Conservation (phyloP, 2,797 vertebrate species). For the Luscinia luscinia region DNA sequence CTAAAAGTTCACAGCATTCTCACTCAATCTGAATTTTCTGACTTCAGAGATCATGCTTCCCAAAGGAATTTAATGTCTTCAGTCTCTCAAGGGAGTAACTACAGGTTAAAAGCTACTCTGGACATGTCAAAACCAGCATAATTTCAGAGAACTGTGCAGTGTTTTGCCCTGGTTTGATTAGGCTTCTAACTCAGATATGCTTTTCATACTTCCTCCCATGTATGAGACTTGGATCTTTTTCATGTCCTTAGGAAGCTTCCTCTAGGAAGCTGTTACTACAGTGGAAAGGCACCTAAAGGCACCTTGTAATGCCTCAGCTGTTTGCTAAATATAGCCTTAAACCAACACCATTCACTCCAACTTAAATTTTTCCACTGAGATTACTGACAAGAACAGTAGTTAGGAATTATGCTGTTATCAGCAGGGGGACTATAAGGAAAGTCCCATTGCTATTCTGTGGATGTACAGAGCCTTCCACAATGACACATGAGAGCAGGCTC, state of each 20-base stretch:
- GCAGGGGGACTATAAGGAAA: neutral
- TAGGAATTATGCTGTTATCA: neutral
- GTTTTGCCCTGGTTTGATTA: neutral
- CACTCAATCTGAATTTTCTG: neutral
- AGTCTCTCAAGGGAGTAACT: neutral
- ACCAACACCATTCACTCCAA: neutral
- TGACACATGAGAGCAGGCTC: conserved; percentile 15
- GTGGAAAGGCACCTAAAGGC: conserved; percentile 13
- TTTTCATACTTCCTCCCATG: neutral
- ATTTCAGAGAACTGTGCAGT: neutral
- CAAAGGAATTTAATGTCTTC: neutral
- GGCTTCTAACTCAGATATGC: neutral
- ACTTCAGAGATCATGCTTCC: neutral
- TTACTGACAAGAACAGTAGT: conserved; percentile 51
- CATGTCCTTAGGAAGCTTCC: neutral
- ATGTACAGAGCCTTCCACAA: conserved; percentile 15
- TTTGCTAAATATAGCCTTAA: conserved; percentile 37
- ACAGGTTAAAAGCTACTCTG: neutral
- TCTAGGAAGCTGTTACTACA: neutral
- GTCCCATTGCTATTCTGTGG: neutral
- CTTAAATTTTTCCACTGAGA: conserved; percentile 28
- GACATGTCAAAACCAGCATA: neutral
- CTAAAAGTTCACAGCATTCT: neutral
- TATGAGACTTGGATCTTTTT: neutral
- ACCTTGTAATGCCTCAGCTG: conserved; percentile 12